Base-by-base conservation (phyloP, 1,140 invertebrate genomes). In the Bombus confusus region DNA sequence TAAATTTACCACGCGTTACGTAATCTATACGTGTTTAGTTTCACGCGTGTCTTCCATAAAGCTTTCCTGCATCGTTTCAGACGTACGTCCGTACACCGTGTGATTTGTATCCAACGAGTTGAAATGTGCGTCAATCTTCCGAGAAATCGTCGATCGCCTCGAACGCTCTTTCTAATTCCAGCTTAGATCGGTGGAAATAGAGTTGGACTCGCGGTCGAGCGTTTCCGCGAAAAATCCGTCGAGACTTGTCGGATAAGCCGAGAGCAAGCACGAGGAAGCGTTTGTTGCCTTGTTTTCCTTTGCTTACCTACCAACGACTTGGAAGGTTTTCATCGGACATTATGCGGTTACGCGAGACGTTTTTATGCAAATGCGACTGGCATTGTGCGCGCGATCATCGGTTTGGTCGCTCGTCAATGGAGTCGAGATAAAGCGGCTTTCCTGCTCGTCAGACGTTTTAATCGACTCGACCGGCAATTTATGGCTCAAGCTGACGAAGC, bases 331-430 rank as follows among this genome's bases (percentile, higher is more conserved):
- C 62, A 18, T 39, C 37, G 80, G 1, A 13, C 31, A 64, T 82
- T 75, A 39, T 31, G 73, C 87, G 69, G 80, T 43, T 72, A 47
- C 77, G 69, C 72, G 72, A 74, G 74, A 86, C 76, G 91, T 92
- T 93, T 93, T 91, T 92, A 92, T 93, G 91, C 88, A 90, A 93
- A 93, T 92, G 76, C 75, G 77, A 75, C 62, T 82, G 80, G 83
- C 90, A 92, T 92, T 93, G 89, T 93, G 43, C 34, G 82, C 41
- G 80, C 62, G 77, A 85, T 57, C 72, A 28, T 80, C n/a, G 87
- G 34, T 71, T 87, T 59, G 15, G 34, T 80, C 22, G 62, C 37
- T 80, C 37, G 62, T 68, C 64, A 57, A 72, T 52, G 71, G 73
- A 74, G 47, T 47, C 34, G 3, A 39, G 31, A 41, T 31, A 34